A percentile compares a stretch with the other conserved stretches of the same genome.
Evolutionary conservation across 2,113 vertebrate species (phyloP).

Genomic region (Chionodraco myersi): DNA sequence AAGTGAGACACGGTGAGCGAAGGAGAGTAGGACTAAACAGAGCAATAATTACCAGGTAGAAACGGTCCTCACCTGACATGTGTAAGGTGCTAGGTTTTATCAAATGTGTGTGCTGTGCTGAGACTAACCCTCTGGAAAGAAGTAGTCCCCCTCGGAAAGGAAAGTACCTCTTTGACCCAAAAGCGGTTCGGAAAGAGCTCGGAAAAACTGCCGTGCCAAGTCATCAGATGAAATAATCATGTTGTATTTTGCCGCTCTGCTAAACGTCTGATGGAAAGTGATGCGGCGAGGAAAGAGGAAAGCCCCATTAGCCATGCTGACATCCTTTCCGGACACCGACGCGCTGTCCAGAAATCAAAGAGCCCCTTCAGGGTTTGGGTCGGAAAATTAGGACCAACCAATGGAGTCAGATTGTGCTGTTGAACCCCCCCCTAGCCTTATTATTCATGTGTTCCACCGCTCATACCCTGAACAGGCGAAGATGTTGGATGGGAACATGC

Average conservation of each 20-base stretch:
- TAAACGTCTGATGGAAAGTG: slow-evolving; percentile 45
- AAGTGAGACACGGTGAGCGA: slow-evolving; percentile 52
- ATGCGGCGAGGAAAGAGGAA: slow-evolving; percentile 53
- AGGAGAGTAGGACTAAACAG: slow-evolving; percentile 72
- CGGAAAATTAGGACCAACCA: slow-evolving; percentile 41
- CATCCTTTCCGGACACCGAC: slow-evolving; percentile 50
- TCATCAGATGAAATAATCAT: slow-evolving; percentile 56
- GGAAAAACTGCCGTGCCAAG: slow-evolving; percentile 48
- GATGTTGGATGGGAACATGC: slow-evolving; percentile 64
- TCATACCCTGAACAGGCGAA: slow-evolving; percentile 62
- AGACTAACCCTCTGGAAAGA: slow-evolving; percentile 58
- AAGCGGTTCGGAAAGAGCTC: slow-evolving; percentile 29
- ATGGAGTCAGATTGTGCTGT: not conserved
- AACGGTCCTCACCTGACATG: slow-evolving; percentile 68
- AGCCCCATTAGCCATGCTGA: slow-evolving; percentile 61
- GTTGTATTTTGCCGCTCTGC: slow-evolving; percentile 49
- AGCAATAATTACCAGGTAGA: slow-evolving; percentile 86
- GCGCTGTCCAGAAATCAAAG: slow-evolving; percentile 49
- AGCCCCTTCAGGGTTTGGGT: slow-evolving; percentile 32
- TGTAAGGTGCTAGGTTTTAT: slow-evolving; percentile 81
- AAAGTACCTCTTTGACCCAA: slow-evolving; percentile 57
- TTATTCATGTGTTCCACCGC: slow-evolving; percentile 56
- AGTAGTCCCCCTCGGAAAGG: slow-evolving; percentile 41
- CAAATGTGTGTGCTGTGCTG: slow-evolving; percentile 53
- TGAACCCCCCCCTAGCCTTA: slow-evolving; percentile 14